phyloP scores from a whole-genome alignment of 2,888 invertebrate genomes.

The Nymphalis urticae region DNA sequence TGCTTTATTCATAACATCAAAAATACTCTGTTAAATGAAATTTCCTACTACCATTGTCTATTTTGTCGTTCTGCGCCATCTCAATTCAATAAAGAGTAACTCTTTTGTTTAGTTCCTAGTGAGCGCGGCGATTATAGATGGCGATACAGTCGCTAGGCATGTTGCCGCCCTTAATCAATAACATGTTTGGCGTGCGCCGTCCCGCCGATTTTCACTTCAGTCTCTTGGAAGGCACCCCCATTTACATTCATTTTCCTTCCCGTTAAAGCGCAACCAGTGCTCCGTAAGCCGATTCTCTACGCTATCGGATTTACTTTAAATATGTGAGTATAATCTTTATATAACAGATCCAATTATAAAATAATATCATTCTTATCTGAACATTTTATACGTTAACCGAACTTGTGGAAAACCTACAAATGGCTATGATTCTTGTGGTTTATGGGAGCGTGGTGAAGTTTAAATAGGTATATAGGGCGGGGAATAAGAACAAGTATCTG shows the following conservation, averaged over 20 bases:
- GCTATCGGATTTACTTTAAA: conserved; percentile 53
- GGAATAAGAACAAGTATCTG: conserved; percentile 45
- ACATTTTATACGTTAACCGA: background rate
- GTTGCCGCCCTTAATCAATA: conserved; percentile 80
- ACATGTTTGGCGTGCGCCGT: conserved; percentile 64
- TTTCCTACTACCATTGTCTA: background rate
- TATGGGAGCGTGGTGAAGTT: conserved; percentile 48
- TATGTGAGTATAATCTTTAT: conserved; percentile 56
- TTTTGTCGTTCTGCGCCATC: conserved; percentile 53
- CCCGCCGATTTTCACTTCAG: conserved; percentile 65
- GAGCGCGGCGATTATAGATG: conserved; percentile 45
- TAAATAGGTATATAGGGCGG: conserved; percentile 61
- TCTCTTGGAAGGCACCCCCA: conserved; percentile 66
- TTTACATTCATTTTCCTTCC: conserved; percentile 60
- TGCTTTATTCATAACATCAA: background rate
- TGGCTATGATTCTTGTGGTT: conserved; percentile 22
- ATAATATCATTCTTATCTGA: background rate
- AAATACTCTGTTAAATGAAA: background rate
- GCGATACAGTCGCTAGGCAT: conserved; percentile 49
- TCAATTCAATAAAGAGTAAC: conserved; percentile 41
- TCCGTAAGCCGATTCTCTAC: conserved; percentile 54
- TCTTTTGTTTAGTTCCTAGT: conserved; percentile 30
- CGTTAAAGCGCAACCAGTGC: conserved; percentile 65
- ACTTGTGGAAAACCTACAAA: background rate
- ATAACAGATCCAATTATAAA: conserved; percentile 4